phyloP scores from a whole-genome alignment of 2,797 vertebrate species.

The Hoplostethus atlanticus region DNA sequence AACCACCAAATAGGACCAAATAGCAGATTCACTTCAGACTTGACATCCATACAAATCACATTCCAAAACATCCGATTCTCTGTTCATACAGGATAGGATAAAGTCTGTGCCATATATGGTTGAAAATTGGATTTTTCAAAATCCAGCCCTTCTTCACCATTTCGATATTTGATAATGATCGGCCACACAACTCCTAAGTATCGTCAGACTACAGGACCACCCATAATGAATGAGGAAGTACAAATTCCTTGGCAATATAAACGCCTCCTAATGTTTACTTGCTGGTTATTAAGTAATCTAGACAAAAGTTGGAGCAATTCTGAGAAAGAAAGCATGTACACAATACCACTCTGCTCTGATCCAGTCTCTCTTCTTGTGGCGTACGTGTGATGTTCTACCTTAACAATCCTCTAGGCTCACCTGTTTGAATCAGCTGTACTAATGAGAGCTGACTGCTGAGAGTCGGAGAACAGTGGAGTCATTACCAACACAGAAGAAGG shows the following conservation, averaged over 20 bases:
- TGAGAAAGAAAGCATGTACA: conserved; percentile 3
- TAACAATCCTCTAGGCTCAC: conserved; percentile 36
- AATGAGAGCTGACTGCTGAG: conserved; percentile 43
- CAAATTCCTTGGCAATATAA: conserved; percentile 1
- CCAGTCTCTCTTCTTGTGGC: conserved; percentile 28
- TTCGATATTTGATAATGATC: background rate
- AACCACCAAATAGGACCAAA: background rate
- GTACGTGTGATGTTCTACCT: conserved; percentile 37
- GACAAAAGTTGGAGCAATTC: conserved; percentile 17
- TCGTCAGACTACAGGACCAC: background rate
- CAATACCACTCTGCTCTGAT: conserved; percentile 22
- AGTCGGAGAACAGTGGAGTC: conserved; percentile 55
- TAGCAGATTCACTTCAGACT: background rate
- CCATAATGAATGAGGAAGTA: conserved; percentile 7
- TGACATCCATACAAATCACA: background rate
- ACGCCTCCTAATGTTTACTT: conserved; percentile 1
- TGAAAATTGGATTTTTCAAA: background rate
- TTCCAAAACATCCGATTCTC: background rate
- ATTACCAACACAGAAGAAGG: conserved; percentile 24
- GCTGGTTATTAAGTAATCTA: conserved; percentile 9
- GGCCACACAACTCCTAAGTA: background rate
- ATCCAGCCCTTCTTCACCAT: background rate
- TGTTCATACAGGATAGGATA: background rate
- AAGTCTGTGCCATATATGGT: background rate
- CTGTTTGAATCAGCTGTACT: conserved; percentile 24